These are phyloP conservation scores for Bothrops jararaca DNA, from an alignment of 2,113 vertebrate species.

Conservation along the genomic window DNA sequence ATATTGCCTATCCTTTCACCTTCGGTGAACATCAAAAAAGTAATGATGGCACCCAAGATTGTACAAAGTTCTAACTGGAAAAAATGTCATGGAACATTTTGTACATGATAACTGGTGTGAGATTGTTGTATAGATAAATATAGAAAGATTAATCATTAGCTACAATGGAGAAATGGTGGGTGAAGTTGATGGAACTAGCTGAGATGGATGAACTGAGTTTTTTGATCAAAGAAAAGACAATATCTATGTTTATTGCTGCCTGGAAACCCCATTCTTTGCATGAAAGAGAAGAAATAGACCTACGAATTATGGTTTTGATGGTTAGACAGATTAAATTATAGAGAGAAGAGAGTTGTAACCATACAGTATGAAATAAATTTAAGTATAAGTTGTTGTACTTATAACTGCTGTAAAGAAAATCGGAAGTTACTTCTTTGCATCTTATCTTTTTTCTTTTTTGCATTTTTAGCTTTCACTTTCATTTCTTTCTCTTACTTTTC, in stretches of 20 bases:
- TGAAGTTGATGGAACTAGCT: neutral
- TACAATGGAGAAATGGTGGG: neutral
- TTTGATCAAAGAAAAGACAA: neutral
- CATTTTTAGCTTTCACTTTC: neutral
- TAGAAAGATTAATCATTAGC: neutral
- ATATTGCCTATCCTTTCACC: slow-evolving; percentile 11
- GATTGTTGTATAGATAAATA: neutral
- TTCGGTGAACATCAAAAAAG: neutral
- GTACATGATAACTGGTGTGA: neutral
- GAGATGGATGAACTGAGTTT: neutral
- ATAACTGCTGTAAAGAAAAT: neutral
- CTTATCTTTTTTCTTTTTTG: neutral
- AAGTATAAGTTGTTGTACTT: neutral
- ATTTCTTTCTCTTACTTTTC: neutral
- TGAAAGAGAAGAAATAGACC: neutral
- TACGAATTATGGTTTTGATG: neutral
- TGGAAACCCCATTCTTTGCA: neutral
- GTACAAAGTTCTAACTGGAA: neutral
- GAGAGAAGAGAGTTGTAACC: neutral
- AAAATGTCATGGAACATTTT: neutral
- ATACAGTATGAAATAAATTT: neutral
- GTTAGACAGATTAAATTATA: neutral
- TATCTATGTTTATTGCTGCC: neutral
- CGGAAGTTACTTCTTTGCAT: neutral
- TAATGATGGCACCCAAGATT: neutral